A percentile compares a stretch with the other conserved stretches of the same genome.
phyloP scores from a whole-genome alignment of 2,888 invertebrate species.

The Neuroscelio doddi region DNA sequence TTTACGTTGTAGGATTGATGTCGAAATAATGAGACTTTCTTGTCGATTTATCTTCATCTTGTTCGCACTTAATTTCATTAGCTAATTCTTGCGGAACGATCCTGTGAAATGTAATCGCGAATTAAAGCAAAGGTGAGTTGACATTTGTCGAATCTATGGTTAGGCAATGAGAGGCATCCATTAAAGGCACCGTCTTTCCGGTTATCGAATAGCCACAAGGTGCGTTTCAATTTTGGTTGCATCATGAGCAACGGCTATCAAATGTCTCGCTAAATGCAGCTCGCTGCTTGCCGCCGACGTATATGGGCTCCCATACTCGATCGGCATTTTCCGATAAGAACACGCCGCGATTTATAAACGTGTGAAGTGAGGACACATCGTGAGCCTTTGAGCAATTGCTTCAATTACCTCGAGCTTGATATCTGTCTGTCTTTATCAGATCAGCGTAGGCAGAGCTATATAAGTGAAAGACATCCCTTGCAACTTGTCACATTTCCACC shows the following conservation, averaged over 20 bases:
- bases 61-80: too few relatives aligned
- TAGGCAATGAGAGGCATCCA: conserved; percentile 34
- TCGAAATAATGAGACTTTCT: too few relatives aligned
- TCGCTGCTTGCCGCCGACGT: conserved; percentile 30
- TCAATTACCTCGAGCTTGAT: conserved; percentile 2
- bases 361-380: conserved; percentile 43
- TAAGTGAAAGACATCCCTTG: conserved; percentile 46
- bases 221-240: conserved; percentile 50
- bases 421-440: conserved; percentile 60
- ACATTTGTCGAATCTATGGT: too few relatives aligned
- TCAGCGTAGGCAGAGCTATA: conserved; percentile 42
- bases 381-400: background rate
- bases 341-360: conserved; percentile 55
- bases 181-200: conserved; percentile 49
- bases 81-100: too few relatives aligned
- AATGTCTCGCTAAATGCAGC: conserved; percentile 26
- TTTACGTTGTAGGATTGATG: too few relatives aligned
- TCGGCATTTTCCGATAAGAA: conserved; percentile 65
- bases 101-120: too few relatives aligned
- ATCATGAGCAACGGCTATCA: conserved; percentile 39
- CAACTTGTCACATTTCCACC: conserved; percentile 40
- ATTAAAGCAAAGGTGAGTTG: too few relatives aligned
- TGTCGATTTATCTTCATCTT: too few relatives aligned
- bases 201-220: conserved; percentile 30
- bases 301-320: conserved; percentile 60